phyloP scores from a whole-genome alignment of 2,797 vertebrate species.

The Malacoctenus gilli region DNA sequence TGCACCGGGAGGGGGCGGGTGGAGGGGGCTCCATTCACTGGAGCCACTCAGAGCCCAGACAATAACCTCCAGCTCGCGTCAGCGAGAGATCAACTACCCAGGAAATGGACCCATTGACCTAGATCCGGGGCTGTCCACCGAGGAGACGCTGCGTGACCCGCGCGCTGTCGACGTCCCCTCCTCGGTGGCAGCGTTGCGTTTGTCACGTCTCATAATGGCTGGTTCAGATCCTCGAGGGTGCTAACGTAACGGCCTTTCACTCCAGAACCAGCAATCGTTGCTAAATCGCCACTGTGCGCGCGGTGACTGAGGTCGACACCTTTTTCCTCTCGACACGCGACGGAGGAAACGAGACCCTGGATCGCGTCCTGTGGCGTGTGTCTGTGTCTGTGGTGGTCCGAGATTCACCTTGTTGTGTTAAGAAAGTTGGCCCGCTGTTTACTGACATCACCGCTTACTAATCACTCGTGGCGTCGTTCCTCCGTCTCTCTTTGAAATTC shows the following conservation, averaged over 20 bases:
- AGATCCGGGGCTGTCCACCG: constrained; percentile 51
- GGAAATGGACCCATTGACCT: constrained; percentile 76
- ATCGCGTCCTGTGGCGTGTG: no score
- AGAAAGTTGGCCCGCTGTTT: no score
- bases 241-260: background rate
- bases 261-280: background rate
- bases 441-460: no score
- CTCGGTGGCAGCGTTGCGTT: constrained; percentile 19
- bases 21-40: constrained; percentile 58
- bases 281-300: background rate
- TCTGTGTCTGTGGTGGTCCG: no score
- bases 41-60: constrained; percentile 57
- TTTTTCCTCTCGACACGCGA: no score
- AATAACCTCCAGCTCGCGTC: constrained; percentile 55
- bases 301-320: background rate
- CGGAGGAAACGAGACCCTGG: no score
- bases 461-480: constrained; percentile 42
- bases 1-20: constrained; percentile 57
- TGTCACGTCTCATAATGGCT: constrained; percentile 12
- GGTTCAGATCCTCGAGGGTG: background rate
- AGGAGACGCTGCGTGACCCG: constrained; percentile 25
- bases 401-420: no score
- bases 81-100: constrained; percentile 51
- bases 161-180: constrained; percentile 43
- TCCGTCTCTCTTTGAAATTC: constrained; percentile 20